These are phyloP conservation scores for Ctenodactylus gundi DNA, from an alignment of 2,113 vertebrate species.

Conservation along the genomic window DNA sequence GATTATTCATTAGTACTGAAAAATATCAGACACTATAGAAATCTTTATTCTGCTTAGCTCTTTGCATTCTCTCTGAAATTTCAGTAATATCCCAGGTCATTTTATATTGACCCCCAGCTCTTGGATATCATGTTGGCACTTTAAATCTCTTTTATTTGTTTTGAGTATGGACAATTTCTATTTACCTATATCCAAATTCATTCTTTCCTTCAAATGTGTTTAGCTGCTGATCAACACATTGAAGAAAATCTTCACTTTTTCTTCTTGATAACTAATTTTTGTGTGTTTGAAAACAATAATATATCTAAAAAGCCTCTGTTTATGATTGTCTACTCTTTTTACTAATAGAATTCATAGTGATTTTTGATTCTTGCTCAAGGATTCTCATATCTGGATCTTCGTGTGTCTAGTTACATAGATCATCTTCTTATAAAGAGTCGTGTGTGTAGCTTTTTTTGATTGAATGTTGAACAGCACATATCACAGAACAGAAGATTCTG, in stretches of 20 bases:
- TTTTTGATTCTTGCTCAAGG: neutral
- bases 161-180: neutral
- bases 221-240: neutral
- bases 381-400: neutral
- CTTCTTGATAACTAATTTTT: constrained; percentile 5
- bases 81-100: neutral
- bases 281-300: neutral
- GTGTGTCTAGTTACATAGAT: neutral
- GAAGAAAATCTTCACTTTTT: neutral
- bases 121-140: neutral
- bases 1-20: neutral
- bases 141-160: neutral
- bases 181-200: neutral
- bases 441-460: neutral
- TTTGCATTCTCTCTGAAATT: neutral
- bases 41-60: neutral
- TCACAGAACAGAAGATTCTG: neutral
- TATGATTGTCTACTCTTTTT: neutral
- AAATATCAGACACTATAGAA: neutral
- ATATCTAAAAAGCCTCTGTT: neutral
- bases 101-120: neutral
- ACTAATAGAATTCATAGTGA: neutral
- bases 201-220: neutral
- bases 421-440: neutral
- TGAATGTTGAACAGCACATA: neutral